These are phyloP conservation scores for Sebastes minor DNA, from an alignment of 2,797 vertebrate genomes.

Conservation along the genomic window DNA sequence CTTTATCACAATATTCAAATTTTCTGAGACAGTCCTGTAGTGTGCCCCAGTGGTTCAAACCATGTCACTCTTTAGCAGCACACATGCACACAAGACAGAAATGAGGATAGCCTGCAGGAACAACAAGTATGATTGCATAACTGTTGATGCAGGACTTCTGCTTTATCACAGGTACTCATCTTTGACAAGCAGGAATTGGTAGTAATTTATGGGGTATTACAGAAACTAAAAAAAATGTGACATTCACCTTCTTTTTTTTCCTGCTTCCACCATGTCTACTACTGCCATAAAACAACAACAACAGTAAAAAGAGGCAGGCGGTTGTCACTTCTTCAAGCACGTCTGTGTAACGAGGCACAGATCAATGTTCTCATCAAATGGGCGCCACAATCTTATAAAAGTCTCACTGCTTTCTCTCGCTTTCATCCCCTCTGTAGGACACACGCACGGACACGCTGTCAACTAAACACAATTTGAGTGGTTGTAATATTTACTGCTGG, in stretches of 20 bases:
- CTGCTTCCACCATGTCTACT: neutral
- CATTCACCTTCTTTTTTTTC: conserved; percentile 6
- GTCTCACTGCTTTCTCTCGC: conserved; percentile 23
- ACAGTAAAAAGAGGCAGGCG: conserved; percentile 20
- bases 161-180: conserved; percentile 26
- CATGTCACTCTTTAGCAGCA: conserved; percentile 18
- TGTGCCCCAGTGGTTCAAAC: conserved; percentile 26
- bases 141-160: neutral
- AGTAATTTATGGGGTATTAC: neutral
- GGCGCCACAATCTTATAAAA: conserved; percentile 29
- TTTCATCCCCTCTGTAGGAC: conserved; percentile 30
- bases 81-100: neutral
- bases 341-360: conserved; percentile 41
- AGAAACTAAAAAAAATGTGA: neutral
- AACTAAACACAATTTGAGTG: conserved; percentile 30
- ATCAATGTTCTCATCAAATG: conserved; percentile 64
- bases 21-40: too few relatives aligned
- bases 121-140: neutral
- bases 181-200: conserved; percentile 2
- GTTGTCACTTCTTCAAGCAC: conserved; percentile 45
- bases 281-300: conserved; percentile 13
- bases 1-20: too few relatives aligned
- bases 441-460: conserved; percentile 26
- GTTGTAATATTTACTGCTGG: conserved; percentile 39
- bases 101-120: neutral